Conservation (phyloP, 2,888 invertebrate species). For the Agelastica alni region DNA sequence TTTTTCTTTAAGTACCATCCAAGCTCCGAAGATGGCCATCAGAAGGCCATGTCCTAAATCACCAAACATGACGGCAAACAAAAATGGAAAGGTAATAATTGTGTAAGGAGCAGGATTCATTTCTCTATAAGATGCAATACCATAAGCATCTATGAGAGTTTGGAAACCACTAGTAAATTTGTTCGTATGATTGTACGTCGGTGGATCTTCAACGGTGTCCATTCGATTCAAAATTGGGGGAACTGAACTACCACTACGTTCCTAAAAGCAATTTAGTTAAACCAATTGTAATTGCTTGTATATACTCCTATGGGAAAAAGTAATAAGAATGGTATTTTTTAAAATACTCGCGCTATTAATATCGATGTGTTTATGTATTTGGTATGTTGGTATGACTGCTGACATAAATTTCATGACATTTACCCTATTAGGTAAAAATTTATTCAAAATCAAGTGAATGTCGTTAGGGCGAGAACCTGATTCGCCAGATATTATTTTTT, state of each 20-base stretch:
- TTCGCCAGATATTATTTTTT: no score
- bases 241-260: slow-evolving; percentile 90
- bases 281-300: no score
- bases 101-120: slow-evolving; percentile 98
- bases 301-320: no score
- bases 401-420: no score
- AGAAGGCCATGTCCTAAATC: slow-evolving; percentile 91
- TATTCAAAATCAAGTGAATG: no score
- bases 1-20: slow-evolving; percentile 95
- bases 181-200: slow-evolving; percentile 95
- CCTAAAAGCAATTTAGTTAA: no score
- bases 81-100: slow-evolving; percentile 95
- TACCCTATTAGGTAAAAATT: no score
- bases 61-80: slow-evolving; percentile 99
- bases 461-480: no score
- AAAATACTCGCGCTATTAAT: no score
- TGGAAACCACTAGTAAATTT: slow-evolving; percentile 97
- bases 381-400: no score
- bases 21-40: slow-evolving; percentile 89
- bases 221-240: slow-evolving; percentile 95
- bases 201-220: slow-evolving; percentile 86
- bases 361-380: no score
- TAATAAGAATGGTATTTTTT: no score
- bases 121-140: slow-evolving; percentile 93
- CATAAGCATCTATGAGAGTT: slow-evolving; percentile 93